Evolutionary conservation across 1,140 invertebrate genomes (phyloP), one percentile per base, ranked within the genome.

Genomic region (Paracyclopina nana): DNA sequence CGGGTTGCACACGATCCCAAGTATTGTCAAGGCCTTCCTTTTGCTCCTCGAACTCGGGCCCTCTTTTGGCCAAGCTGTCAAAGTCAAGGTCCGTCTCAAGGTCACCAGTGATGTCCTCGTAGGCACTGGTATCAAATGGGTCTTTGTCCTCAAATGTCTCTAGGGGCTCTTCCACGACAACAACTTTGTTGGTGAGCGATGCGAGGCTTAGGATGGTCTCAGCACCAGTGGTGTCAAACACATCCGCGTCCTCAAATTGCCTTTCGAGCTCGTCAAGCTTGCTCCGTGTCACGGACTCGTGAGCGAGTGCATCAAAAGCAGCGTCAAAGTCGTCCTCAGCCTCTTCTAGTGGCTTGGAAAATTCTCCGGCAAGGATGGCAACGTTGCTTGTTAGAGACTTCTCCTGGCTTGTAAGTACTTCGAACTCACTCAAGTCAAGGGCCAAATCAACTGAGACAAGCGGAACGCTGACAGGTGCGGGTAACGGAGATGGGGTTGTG

Each of bases 41-140:
- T 25, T 11, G 11, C 8, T 20, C 26, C 29, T 31, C 14, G 11
- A n/a, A 30, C 6, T 45, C 8, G 20, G 31, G 22, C 24, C 27
- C 31, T 29, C 50, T 52, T 20, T 27, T 16, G 14, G 50, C 50
- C 11, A 52, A 27, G 25, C 9, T 14, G 3, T 52, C 50, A 43
- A 52, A 52, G 16, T 42, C 50, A 26, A 52, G 41, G 11, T 52
- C 50, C 20, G 34, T 38, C 31, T 52, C 50, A 25, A 46, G n/a
- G 40, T 27, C 40, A 12, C 18, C 25, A 26, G 50, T 52, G 12
- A 52, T 44, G 14, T 43, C 20, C 2, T 52, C 50, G 31, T 22
- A 52, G 3, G 38, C 50, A 52, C 30, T 40, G 6, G 50, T 52
- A 44, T 52, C 50, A 44, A 52, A 52, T 4, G 50, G 50, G 43